These are phyloP conservation scores for Turnix velox DNA, from an alignment of 2,113 vertebrate genomes.

Conservation along the genomic window DNA sequence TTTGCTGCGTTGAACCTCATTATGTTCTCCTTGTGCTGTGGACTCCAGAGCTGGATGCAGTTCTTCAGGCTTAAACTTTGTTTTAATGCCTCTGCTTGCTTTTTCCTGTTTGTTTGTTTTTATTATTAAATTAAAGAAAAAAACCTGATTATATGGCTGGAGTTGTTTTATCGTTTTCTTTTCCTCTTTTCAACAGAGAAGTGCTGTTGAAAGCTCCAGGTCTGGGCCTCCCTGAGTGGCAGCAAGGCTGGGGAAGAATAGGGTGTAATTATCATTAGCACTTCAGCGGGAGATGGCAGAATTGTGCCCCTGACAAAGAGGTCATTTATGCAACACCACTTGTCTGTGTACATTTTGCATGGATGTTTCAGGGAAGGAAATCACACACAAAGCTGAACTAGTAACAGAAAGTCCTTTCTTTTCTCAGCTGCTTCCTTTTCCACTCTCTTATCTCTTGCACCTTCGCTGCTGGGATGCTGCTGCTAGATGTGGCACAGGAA, in stretches of 20 bases:
- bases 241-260: neutral
- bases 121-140: neutral
- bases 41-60: too few species aligned
- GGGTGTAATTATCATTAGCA: neutral
- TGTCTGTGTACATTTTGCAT: neutral
- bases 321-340: neutral
- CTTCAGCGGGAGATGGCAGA: neutral
- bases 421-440: neutral
- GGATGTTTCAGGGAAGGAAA: neutral
- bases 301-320: neutral
- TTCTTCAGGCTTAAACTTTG: too few species aligned
- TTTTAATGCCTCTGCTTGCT: too few species aligned
- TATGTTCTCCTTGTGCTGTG: too few species aligned
- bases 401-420: neutral
- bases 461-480: accelerated
- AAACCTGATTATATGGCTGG: neutral
- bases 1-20: too few species aligned
- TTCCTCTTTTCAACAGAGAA: neutral
- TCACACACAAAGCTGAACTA: neutral
- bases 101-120: neutral
- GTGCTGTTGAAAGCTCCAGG: neutral
- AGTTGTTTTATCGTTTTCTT: neutral
- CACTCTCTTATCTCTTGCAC: neutral
- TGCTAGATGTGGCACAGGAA: neutral
- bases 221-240: neutral